A percentile compares a stretch with the other conserved stretches of the same genome.
phyloP scores from a whole-genome alignment of 2,888 invertebrate genomes.

The Thelaira solivaga region DNA sequence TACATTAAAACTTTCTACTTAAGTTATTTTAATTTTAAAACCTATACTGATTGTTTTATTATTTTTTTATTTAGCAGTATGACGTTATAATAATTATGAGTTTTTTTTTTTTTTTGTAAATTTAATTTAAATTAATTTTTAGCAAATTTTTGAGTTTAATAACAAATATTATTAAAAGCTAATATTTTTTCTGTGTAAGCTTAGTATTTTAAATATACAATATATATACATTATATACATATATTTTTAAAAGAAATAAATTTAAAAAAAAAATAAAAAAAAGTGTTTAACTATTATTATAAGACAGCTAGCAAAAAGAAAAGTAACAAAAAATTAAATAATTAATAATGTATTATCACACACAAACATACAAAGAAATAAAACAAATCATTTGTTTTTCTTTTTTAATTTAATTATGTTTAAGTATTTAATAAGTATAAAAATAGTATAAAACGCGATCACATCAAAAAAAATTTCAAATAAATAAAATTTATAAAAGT shows the following conservation, averaged over 20 bases:
- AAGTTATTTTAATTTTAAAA: conserved; percentile 36
- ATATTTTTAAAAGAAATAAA: conserved; percentile 49
- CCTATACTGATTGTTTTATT: conserved; percentile 23
- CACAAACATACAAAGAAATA: conserved; percentile 10
- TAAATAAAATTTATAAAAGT: conserved; percentile 20
- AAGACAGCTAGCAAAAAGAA: conserved; percentile 54
- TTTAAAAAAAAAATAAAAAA: conserved; percentile 21
- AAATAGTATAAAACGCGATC: neutral
- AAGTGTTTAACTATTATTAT: conserved; percentile 56
- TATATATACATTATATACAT: too few relatives aligned
- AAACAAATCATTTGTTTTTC: conserved; percentile 51
- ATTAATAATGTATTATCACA: conserved; percentile 41
- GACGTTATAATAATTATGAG: neutral
- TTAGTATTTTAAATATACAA: conserved; percentile 62
- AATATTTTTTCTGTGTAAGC: conserved; percentile 46
- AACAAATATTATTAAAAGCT: conserved; percentile 27
- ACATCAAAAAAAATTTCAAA: conserved; percentile 46
- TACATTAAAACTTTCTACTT: conserved; percentile 28
- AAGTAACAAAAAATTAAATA: conserved; percentile 23
- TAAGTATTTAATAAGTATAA: conserved; percentile 54
- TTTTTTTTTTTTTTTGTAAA: too few relatives aligned
- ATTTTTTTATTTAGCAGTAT: conserved; percentile 1
- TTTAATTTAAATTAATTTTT: conserved; percentile 50
- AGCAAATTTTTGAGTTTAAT: conserved; percentile 55
- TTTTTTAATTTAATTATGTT: conserved; percentile 35